phyloP scores from a whole-genome alignment of 2,113 vertebrate genomes.

The Panthera leo region DNA sequence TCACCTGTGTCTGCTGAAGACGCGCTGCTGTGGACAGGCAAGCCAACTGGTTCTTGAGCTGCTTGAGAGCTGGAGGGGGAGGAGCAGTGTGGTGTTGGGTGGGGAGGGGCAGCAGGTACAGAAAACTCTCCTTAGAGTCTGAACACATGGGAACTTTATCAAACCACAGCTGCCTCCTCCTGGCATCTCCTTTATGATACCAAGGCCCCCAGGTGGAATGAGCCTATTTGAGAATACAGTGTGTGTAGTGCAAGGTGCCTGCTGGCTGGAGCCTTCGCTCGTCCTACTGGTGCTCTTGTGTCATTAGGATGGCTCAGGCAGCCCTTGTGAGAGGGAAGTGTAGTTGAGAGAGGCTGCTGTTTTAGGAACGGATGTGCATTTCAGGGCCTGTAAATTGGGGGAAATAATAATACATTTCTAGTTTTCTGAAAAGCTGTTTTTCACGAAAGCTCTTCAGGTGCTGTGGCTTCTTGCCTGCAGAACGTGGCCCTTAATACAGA shows the following conservation, averaged over 20 bases:
- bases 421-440: background rate
- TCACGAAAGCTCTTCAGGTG: background rate
- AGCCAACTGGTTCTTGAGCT: background rate
- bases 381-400: background rate
- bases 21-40: background rate
- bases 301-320: rapidly evolving
- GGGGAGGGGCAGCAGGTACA: background rate
- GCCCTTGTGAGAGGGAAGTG: background rate
- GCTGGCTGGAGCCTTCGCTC: background rate
- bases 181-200: background rate
- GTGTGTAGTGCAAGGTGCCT: background rate
- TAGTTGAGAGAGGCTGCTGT: background rate
- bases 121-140: background rate
- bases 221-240: background rate
- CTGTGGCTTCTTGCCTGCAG: background rate
- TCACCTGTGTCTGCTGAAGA: background rate
- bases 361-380: background rate
- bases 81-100: background rate
- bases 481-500: background rate
- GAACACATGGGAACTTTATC: background rate
- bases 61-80: background rate
- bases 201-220: background rate
- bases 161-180: background rate
- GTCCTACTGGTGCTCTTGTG: rapidly evolving
- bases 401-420: background rate